Evolutionary conservation across 2,888 invertebrate species (phyloP).

Genomic region (Busseola fusca): DNA sequence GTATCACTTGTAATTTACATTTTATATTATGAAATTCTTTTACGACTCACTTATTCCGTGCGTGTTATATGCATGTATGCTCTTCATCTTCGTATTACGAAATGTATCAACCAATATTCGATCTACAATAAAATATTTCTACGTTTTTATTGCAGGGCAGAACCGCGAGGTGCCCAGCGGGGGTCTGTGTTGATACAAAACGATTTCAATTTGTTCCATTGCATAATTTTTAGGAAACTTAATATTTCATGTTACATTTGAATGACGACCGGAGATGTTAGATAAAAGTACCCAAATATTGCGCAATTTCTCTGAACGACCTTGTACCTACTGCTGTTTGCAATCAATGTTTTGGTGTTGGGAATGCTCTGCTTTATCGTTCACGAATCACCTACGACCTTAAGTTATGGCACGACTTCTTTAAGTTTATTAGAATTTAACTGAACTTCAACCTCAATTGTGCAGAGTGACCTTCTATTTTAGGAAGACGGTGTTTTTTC

Average conservation of each 20-base stretch:
- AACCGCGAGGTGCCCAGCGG: slow-evolving; percentile 72
- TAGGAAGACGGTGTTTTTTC: slow-evolving; percentile 4
- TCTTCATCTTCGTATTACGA: slow-evolving; percentile 56
- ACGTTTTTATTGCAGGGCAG: slow-evolving; percentile 71
- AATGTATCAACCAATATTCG: slow-evolving; percentile 66
- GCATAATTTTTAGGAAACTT: slow-evolving; percentile 82
- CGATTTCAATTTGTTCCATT: slow-evolving; percentile 83
- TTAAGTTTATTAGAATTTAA: slow-evolving; percentile 45
- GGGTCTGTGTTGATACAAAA: slow-evolving; percentile 77
- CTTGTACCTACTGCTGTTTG: slow-evolving; percentile 71
- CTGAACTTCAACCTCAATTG: slow-evolving; percentile 45
- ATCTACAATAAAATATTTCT: slow-evolving; percentile 66
- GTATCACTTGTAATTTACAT: slow-evolving; percentile 47
- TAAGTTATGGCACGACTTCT: slow-evolving; percentile 56
- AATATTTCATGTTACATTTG: slow-evolving; percentile 80
- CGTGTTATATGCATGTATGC: slow-evolving; percentile 34
- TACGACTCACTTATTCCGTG: slow-evolving; percentile 52
- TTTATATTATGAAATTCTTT: slow-evolving; percentile 54
- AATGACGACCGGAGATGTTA: slow-evolving; percentile 75
- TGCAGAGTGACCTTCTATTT: slow-evolving; percentile 32
- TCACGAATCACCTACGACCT: slow-evolving; percentile 61
- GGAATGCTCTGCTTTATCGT: slow-evolving; percentile 61
- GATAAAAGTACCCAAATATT: slow-evolving; percentile 79
- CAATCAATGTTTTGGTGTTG: slow-evolving; percentile 68
- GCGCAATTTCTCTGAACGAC: slow-evolving; percentile 68